A percentile compares a stretch with the other conserved stretches of the same genome.
These are phyloP conservation scores for Pristiophorus japonicus DNA, from an alignment of 2,113 vertebrate species.

Conservation along the genomic window DNA sequence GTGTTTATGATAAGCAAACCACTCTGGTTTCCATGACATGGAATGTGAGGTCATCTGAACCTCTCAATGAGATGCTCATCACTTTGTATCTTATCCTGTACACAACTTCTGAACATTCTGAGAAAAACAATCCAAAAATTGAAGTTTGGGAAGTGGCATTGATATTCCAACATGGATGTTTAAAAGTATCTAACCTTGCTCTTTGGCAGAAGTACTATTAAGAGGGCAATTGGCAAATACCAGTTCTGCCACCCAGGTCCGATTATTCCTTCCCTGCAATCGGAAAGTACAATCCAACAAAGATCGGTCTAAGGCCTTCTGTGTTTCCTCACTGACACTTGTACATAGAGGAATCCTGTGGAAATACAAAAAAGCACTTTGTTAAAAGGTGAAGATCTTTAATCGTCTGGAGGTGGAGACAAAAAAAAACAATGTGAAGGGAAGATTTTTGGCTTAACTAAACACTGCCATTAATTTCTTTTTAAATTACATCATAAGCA, in stretches of 20 bases:
- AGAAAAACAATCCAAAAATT: not conserved
- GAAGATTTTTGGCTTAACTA: not conserved
- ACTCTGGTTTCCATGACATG: not conserved
- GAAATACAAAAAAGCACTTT: slow-evolving; percentile 31
- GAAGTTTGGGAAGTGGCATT: not conserved
- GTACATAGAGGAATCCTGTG: slow-evolving; percentile 87
- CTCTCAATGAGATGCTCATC: too few relatives aligned
- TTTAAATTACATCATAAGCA: not conserved
- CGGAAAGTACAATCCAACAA: slow-evolving; percentile 95
- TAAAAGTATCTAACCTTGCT: slow-evolving; percentile 70
- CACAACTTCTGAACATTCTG: not conserved
- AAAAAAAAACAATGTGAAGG: not conserved
- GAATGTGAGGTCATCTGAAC: not conserved
- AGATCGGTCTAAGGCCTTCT: slow-evolving; percentile 79
- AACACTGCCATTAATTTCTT: not conserved
- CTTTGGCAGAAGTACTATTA: slow-evolving; percentile 84
- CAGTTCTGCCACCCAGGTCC: slow-evolving; percentile 94
- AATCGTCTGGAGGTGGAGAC: not conserved
- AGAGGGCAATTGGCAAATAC: slow-evolving; percentile 92
- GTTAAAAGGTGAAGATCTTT: not conserved
- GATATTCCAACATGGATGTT: not conserved
- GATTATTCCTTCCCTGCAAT: slow-evolving; percentile 94
- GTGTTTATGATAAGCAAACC: not conserved
- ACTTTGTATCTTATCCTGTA: not conserved
- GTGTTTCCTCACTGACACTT: slow-evolving; percentile 82